phyloP scores from a whole-genome alignment of 2,113 vertebrate genomes.

The Climacteris rufus region DNA sequence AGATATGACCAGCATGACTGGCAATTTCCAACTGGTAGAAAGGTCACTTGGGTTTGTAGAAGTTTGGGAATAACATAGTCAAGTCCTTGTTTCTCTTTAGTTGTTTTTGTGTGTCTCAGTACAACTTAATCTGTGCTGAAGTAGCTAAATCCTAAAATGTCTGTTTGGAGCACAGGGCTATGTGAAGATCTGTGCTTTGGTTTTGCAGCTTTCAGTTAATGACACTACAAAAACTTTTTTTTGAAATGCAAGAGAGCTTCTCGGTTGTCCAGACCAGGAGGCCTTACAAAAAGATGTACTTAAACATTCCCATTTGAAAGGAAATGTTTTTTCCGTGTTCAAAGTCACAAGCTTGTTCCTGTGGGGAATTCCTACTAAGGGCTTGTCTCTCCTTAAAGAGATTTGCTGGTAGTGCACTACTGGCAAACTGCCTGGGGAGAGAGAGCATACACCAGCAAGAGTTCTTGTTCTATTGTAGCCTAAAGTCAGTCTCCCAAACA shows the following conservation, averaged over 20 bases:
- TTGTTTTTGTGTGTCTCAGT: not conserved
- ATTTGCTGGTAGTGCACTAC: not conserved
- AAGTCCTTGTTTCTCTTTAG: not conserved
- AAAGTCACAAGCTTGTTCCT: constrained; percentile 8
- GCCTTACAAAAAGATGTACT: not conserved
- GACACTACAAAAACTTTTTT: not conserved
- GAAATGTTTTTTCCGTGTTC: not conserved
- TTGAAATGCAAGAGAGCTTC: not conserved
- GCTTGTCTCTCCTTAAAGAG: constrained; percentile 4
- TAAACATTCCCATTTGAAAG: not conserved
- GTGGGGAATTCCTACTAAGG: constrained; percentile 14
- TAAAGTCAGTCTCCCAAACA: not conserved
- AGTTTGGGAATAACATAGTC: not conserved
- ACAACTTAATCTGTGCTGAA: not conserved
- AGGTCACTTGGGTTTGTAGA: not conserved
- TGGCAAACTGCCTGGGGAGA: constrained; percentile 29
- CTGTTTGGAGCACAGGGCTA: not conserved
- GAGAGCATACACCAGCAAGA: not conserved
- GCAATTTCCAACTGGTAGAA: not conserved
- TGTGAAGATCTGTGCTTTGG: not conserved
- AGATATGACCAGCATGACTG: not conserved
- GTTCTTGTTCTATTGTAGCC: not conserved
- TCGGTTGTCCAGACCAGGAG: not conserved
- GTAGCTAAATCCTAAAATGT: not conserved
- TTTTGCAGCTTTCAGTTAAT: not conserved